Base-by-base conservation (phyloP, 2,797 vertebrate genomes). In the Erethizon dorsatum region DNA sequence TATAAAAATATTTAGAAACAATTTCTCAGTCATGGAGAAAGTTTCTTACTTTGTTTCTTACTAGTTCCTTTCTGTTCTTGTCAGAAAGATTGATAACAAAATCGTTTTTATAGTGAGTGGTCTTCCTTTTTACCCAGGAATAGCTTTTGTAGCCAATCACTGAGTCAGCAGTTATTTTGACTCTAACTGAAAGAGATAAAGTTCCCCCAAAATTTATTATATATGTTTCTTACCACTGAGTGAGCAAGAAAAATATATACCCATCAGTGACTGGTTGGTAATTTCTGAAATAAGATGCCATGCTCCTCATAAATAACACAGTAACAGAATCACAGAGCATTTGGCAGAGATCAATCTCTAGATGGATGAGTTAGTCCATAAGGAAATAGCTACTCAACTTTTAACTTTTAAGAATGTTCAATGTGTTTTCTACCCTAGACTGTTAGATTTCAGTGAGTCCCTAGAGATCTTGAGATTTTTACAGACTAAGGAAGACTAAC, bases 161-260 rank as follows among this genome's bases (percentile, higher is more conserved):
- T 80, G 85, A 96, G 63, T 97, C 97, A 97, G 93, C 90, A 96
- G 69, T 94, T 96, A 95, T 88, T 96, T 94, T 84, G 75, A 79
- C 75, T 97, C 41, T 93, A 90, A 93, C 88, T 83, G 88, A 97
- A 97, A 96, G 88, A 96, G 93, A 96, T 92, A 78, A 97, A 96
- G 71, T 96, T 50, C 96, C 63, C 86, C 63, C 93, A 95, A 89
- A 96, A 96, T 97, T 96, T 97, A 90, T 97, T 97, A 91, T 93
- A 86, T 96, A 94, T 94, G 73, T 93, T 90, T 95, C 91, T 97
- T 97, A 92, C 88, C 92, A 93, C 88, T 90, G 92, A 95, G 71
- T 88, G 95, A 95, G 47, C 94, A 98, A 97, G 96, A 97, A 96
- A 98, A 98, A 97, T 97, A 95, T 56, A 61, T 73, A 89, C 88